Conservation (phyloP, 92 coral and sea anemone genomes). For the Montipora capitata region DNA sequence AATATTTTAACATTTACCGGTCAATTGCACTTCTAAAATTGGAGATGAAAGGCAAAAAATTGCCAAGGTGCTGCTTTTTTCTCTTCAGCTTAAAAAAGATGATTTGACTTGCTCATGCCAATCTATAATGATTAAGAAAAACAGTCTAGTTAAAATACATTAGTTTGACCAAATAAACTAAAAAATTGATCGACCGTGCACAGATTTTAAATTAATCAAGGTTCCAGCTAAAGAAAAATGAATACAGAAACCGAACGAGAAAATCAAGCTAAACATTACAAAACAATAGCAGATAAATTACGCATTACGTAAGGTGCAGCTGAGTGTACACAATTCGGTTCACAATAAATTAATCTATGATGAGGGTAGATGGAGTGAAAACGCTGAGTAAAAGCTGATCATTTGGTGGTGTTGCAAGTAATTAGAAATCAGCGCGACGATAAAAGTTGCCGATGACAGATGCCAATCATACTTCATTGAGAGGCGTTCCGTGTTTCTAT, state of each 20-base stretch:
- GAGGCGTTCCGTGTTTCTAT: too few relatives aligned
- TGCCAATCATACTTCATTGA: too few relatives aligned
- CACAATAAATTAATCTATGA: constrained; percentile 21
- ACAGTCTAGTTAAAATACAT: too few relatives aligned
- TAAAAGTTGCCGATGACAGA: too few relatives aligned
- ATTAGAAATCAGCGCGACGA: too few relatives aligned
- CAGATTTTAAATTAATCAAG: constrained; percentile 29
- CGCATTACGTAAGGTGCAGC: constrained; percentile 29
- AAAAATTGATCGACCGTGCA: neutral
- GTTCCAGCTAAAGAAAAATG: constrained; percentile 14
- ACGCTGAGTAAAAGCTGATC: neutral
- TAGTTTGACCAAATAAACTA: too few relatives aligned
- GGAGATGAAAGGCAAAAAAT: too few relatives aligned
- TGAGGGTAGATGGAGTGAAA: neutral
- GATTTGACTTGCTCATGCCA: too few relatives aligned
- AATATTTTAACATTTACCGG: too few relatives aligned
- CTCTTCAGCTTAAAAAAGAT: neutral
- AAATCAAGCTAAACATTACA: constrained; percentile 23
- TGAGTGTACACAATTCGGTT: constrained; percentile 30
- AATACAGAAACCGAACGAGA: constrained; percentile 38
- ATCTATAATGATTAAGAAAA: too few relatives aligned
- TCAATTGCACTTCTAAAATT: too few relatives aligned
- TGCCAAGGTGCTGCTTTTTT: neutral
- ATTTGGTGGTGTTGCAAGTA: neutral
- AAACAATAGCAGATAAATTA: constrained; percentile 41